Evolutionary conservation across 2,113 vertebrate species (phyloP).

Genomic region (Corynorhinus townsendii): DNA sequence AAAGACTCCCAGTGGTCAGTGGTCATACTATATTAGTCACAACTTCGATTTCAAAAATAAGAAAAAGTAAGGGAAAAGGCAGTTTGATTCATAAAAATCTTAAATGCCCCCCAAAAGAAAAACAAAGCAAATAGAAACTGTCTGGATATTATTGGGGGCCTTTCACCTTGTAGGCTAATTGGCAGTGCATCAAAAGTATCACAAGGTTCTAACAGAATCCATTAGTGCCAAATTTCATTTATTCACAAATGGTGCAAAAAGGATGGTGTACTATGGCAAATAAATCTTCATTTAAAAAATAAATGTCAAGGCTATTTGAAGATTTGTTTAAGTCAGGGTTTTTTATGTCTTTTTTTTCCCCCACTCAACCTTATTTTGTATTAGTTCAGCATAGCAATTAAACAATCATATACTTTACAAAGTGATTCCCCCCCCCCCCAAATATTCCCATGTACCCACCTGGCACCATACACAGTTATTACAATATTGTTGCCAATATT

Average conservation of each 20-base stretch:
- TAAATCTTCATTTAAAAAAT: constrained; percentile 45
- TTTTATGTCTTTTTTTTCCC: background rate
- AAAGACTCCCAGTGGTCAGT: background rate
- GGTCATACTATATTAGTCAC: background rate
- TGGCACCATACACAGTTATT: background rate
- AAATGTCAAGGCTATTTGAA: constrained; percentile 27
- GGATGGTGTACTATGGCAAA: background rate
- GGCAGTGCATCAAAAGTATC: background rate
- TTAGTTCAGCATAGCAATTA: background rate
- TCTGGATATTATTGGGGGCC: background rate
- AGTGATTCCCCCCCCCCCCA: rapidly evolving
- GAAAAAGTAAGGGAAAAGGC: background rate
- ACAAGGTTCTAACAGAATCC: constrained; percentile 31
- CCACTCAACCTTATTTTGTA: background rate
- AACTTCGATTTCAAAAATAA: constrained; percentile 6
- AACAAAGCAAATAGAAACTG: constrained; percentile 1
- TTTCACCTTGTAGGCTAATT: constrained; percentile 32
- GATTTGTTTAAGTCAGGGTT: background rate
- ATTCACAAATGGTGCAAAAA: background rate
- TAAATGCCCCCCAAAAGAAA: background rate
- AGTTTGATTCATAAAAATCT: background rate
- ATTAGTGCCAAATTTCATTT: constrained; percentile 1
- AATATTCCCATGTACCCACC: background rate
- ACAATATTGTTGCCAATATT: background rate
- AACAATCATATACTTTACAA: background rate